Evolutionary conservation across 2,888 invertebrate species (phyloP).

Genomic region (Acleris cristana): DNA sequence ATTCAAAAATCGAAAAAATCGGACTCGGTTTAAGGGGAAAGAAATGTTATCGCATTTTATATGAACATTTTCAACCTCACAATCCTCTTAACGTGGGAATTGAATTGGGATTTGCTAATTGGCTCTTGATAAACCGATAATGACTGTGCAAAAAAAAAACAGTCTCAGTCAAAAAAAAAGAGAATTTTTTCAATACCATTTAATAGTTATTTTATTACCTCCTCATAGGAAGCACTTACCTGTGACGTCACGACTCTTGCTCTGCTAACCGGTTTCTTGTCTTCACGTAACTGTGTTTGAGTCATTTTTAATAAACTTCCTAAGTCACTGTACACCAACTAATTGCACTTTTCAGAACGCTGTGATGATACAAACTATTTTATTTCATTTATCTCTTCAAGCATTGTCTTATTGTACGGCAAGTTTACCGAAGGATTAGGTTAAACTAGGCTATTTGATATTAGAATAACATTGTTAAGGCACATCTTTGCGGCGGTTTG

Average conservation of each 20-base stretch:
- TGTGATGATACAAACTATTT: not conserved
- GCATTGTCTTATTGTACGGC: constrained; percentile 24
- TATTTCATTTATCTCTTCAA: constrained; percentile 14
- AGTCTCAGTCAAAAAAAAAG: too few species aligned
- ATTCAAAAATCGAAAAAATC: too few species aligned
- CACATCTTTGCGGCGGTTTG: not conserved
- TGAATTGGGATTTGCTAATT: too few species aligned
- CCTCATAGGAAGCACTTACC: constrained; percentile 43
- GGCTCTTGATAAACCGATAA: too few species aligned
- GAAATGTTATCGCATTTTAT: too few species aligned
- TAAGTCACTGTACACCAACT: constrained; percentile 22
- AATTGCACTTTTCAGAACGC: constrained; percentile 5
- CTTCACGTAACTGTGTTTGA: constrained; percentile 39
- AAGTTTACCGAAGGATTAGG: constrained; percentile 25
- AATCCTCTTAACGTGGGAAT: too few species aligned
- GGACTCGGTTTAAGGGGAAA: too few species aligned
- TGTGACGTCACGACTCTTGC: constrained; percentile 54
- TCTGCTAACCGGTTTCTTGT: constrained; percentile 45
- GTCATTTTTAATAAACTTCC: constrained; percentile 37
- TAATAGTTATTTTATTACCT: too few species aligned
- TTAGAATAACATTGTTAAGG: constrained; percentile 32
- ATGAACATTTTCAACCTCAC: too few species aligned
- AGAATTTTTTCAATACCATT: too few species aligned
- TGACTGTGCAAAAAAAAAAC: too few species aligned
- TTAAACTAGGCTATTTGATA: constrained; percentile 27